Conservation (phyloP, 2,888 invertebrate genomes). For the Drosophila infuscata region DNA sequence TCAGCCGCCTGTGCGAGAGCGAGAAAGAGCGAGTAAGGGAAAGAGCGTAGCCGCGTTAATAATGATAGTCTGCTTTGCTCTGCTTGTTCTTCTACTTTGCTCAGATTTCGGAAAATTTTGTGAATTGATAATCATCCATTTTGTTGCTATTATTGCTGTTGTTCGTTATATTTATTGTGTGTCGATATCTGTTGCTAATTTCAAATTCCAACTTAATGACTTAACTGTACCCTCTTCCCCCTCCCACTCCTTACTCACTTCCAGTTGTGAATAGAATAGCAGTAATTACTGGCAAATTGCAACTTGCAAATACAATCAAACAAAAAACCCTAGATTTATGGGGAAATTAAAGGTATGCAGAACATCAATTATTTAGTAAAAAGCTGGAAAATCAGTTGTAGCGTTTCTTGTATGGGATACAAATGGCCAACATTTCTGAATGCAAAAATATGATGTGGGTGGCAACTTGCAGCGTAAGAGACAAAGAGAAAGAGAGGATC, state of each 20-base stretch:
- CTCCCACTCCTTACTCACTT: not conserved
- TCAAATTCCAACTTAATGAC: slow-evolving; percentile 14
- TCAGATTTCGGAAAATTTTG: slow-evolving; percentile 52
- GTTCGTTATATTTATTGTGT: slow-evolving; percentile 14
- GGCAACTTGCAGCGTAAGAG: slow-evolving; percentile 16
- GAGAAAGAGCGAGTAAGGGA: slow-evolving; percentile 1
- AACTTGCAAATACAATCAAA: slow-evolving; percentile 5
- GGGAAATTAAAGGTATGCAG: not conserved
- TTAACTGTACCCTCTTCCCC: slow-evolving; percentile 6
- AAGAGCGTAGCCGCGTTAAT: slow-evolving; percentile 6
- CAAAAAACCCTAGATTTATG: not conserved
- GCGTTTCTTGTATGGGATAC: not conserved
- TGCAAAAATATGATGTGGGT: not conserved
- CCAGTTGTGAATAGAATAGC: slow-evolving; percentile 17
- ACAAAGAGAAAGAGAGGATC: slow-evolving; percentile 18
- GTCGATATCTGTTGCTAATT: slow-evolving; percentile 36
- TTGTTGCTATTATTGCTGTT: slow-evolving; percentile 18
- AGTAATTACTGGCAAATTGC: slow-evolving; percentile 18
- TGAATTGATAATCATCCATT: slow-evolving; percentile 45
- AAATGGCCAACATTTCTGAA: not conserved
- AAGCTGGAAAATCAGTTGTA: not conserved
- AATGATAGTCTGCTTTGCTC: slow-evolving; percentile 11
- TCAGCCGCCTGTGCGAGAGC: slow-evolving; percentile 7
- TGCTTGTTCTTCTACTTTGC: slow-evolving; percentile 17
- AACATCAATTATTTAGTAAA: not conserved